A percentile compares a stretch with the other conserved stretches of the same genome.
Conservation (phyloP, 2,888 invertebrate species). For the Lycia hirtaria region DNA sequence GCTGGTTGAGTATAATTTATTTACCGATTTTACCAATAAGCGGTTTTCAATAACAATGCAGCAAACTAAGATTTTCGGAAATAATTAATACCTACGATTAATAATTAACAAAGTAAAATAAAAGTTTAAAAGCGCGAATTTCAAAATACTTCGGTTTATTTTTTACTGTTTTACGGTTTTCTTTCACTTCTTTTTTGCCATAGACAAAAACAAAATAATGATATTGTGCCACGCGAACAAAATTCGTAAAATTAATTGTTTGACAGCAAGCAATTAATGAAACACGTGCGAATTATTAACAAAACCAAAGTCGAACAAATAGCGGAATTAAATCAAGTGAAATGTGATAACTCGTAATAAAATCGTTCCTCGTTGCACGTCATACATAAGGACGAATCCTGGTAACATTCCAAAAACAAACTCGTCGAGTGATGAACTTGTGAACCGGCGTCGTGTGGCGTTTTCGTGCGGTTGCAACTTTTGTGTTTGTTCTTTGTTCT, state of each 20-base stretch:
- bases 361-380: slow-evolving; percentile 41
- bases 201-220: slow-evolving; percentile 56
- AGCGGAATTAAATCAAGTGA: slow-evolving; percentile 39
- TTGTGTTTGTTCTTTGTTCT: slow-evolving; percentile 82
- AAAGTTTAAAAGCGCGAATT: too few relatives aligned
- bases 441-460: slow-evolving; percentile 83
- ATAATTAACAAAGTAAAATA: too few relatives aligned
- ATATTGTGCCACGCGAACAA: slow-evolving; percentile 65
- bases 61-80: too few relatives aligned
- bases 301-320: slow-evolving; percentile 31
- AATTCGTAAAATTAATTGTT: slow-evolving; percentile 53
- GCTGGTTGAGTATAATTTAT: neutral
- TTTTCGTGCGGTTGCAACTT: slow-evolving; percentile 74
- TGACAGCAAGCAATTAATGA: slow-evolving; percentile 59
- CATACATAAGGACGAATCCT: slow-evolving; percentile 60
- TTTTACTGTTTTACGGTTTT: slow-evolving; percentile 4
- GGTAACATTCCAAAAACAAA: slow-evolving; percentile 83
- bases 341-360: slow-evolving; percentile 44
- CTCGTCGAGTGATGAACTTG: slow-evolving; percentile 78
- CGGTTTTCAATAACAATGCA: too few relatives aligned
- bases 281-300: slow-evolving; percentile 55
- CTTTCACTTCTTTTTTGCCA: slow-evolving; percentile 40
- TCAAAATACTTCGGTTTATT: neutral
- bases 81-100: too few relatives aligned
- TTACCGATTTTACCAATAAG: neutral